phyloP scores from a whole-genome alignment of 2,113 vertebrate genomes.

The Lasiurus borealis region DNA sequence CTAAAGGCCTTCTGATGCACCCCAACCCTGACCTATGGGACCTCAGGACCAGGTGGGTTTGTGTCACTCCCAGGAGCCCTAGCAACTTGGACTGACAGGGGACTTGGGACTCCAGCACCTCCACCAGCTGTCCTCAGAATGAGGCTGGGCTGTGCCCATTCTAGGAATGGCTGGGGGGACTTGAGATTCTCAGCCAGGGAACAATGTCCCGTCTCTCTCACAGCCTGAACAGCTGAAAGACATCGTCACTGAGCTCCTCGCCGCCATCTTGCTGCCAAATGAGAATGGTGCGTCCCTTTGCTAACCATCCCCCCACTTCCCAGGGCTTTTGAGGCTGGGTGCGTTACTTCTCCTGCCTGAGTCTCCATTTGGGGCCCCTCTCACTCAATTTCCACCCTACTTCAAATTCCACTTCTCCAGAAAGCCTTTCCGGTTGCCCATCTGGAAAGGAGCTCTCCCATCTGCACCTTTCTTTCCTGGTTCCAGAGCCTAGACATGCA shows the following conservation, averaged over 20 bases:
- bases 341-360: background rate
- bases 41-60: no score
- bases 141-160: no score
- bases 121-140: background rate
- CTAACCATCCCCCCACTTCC: no score
- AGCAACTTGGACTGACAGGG: background rate
- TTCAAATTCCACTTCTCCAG: background rate
- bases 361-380: background rate
- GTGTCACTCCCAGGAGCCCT: background rate
- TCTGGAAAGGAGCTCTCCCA: background rate
- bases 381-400: background rate
- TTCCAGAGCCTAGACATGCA: background rate
- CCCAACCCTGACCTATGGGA: background rate
- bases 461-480: background rate
- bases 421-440: background rate
- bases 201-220: background rate
- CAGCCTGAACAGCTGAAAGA: constrained; percentile 67
- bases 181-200: background rate
- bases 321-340: background rate
- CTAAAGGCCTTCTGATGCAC: background rate
- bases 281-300: constrained; percentile 67
- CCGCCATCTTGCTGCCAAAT: constrained; percentile 8
- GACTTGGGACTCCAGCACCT: background rate
- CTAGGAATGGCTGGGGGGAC: background rate
- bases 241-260: constrained; percentile 8